These are phyloP conservation scores for Timema cristinae DNA, from an alignment of 2,888 invertebrate species.

Conservation along the genomic window DNA sequence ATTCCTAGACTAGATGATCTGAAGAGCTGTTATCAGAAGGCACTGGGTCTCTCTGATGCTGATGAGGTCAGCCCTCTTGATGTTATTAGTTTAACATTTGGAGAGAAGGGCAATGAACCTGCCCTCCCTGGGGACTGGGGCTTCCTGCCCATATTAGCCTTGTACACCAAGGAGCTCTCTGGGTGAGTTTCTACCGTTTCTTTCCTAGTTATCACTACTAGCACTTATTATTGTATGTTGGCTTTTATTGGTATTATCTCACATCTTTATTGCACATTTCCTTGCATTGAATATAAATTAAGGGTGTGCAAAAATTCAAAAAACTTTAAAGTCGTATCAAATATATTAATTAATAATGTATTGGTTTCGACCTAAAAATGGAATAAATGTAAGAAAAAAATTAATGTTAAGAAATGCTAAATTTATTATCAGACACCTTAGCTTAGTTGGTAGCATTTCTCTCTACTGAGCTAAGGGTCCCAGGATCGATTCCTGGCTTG, in stretches of 20 bases:
- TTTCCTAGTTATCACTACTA: not conserved
- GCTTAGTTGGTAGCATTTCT: too few relatives aligned
- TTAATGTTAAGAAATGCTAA: too few relatives aligned
- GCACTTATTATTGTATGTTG: not conserved
- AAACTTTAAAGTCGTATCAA: too few relatives aligned
- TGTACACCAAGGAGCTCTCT: conserved; percentile 45
- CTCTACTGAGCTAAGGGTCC: too few relatives aligned
- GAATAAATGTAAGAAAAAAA: too few relatives aligned
- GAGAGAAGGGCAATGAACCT: not conserved
- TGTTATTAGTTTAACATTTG: conserved; percentile 11
- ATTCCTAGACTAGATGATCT: too few relatives aligned
- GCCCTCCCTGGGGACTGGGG: conserved; percentile 66
- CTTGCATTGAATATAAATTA: not conserved
- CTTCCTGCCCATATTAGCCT: conserved; percentile 62
- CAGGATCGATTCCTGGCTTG: too few relatives aligned
- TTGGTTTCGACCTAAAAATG: too few relatives aligned
- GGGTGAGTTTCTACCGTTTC: conserved; percentile 15
- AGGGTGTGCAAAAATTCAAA: not conserved
- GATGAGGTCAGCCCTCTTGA: conserved; percentile 6
- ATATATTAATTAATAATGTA: too few relatives aligned
- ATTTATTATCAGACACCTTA: too few relatives aligned
- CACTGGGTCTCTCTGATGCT: conserved; percentile 15
- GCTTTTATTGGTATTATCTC: not conserved
- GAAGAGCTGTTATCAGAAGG: conserved; percentile 10
- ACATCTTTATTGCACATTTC: not conserved